phyloP scores from a whole-genome alignment of 2,888 invertebrate species.

The Synergus gifuensis region DNA sequence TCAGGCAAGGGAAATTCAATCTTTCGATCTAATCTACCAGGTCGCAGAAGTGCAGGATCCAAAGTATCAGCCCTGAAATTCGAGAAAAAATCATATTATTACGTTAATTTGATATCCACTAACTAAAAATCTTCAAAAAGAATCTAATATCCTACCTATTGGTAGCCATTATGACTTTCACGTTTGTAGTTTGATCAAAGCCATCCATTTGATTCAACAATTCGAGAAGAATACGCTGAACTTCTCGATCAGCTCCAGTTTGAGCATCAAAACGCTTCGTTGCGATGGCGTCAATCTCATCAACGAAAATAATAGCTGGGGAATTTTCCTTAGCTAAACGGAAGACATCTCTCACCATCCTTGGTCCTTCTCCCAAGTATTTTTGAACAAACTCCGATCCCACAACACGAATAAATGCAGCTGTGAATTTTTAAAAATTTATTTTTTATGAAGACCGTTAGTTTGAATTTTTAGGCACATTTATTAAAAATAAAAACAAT shows the following conservation, averaged over 20 bases:
- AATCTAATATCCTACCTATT: constrained; percentile 68
- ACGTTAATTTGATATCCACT: neutral
- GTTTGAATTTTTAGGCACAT: neutral
- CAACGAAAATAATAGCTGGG: constrained; percentile 99
- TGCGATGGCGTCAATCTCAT: constrained; percentile 99
- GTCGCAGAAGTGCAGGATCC: constrained; percentile 97
- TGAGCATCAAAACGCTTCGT: constrained; percentile 99
- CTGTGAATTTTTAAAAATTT: constrained; percentile 77
- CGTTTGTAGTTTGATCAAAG: constrained; percentile 99
- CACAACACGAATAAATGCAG: constrained; percentile 98
- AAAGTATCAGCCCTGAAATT: constrained; percentile 91
- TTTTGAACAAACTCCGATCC: constrained; percentile 99
- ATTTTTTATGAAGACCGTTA: too few species aligned
- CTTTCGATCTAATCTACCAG: constrained; percentile 98
- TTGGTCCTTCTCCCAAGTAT: constrained; percentile 98
- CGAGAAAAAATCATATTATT: neutral
- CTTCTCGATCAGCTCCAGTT: constrained; percentile 98
- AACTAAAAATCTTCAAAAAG: neutral
- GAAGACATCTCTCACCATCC: constrained; percentile 99
- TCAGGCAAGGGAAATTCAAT: constrained; percentile 99
- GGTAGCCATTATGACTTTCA: constrained; percentile 87
- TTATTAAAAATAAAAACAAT: constrained; percentile 16
- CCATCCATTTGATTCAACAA: constrained; percentile 99
- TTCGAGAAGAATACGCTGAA: constrained; percentile 97
- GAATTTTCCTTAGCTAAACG: constrained; percentile 99